These are phyloP conservation scores for Adelosebastes latens DNA, from an alignment of 2,797 vertebrate species.

Conservation along the genomic window DNA sequence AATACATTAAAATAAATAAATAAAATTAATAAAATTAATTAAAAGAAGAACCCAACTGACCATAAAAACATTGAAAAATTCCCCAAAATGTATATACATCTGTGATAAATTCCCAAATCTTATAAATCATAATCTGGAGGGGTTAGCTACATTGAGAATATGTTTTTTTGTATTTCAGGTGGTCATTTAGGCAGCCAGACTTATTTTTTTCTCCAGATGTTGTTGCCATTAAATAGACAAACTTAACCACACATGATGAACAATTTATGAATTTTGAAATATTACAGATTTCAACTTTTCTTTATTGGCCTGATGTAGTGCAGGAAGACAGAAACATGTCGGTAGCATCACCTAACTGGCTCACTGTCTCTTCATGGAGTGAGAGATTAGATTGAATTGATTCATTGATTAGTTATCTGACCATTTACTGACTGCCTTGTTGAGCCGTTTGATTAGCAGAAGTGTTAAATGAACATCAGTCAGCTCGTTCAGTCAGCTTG, in stretches of 20 bases:
- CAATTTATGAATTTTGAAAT: not conserved
- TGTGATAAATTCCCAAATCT: too few species aligned
- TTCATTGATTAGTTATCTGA: not conserved
- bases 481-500: not conserved
- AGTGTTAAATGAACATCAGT: not conserved
- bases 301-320: not conserved
- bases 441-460: not conserved
- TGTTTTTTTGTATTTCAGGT: not conserved
- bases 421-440: not conserved
- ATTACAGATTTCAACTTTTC: not conserved
- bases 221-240: rapidly evolving
- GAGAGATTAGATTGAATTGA: not conserved
- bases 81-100: too few species aligned
- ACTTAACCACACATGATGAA: not conserved
- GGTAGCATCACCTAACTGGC: not conserved
- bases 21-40: too few species aligned
- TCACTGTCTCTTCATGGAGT: not conserved
- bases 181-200: not conserved
- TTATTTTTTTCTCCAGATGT: not conserved
- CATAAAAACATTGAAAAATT: too few species aligned
- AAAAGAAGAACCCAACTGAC: too few species aligned
- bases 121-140: too few species aligned
- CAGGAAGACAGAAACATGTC: not conserved
- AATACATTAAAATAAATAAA: too few species aligned
- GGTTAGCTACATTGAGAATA: too few species aligned